These are phyloP conservation scores for Exocentrus adspersus DNA, from an alignment of 2,888 invertebrate species.

Conservation along the genomic window DNA sequence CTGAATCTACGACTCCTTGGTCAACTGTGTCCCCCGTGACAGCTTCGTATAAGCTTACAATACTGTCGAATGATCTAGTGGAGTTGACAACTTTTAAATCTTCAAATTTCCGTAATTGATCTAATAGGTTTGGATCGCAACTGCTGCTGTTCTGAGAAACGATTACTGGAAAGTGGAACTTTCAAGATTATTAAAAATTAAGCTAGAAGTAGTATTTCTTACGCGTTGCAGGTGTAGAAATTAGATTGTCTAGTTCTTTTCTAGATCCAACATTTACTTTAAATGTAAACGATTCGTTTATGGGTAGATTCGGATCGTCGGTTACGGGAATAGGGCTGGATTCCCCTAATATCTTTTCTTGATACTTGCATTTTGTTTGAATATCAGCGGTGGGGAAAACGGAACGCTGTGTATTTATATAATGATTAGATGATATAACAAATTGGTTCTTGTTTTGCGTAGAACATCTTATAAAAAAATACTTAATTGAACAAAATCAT, in stretches of 20 bases:
- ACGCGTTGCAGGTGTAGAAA: conserved; percentile 45
- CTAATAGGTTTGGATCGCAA: conserved; percentile 43
- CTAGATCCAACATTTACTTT: conserved; percentile 35
- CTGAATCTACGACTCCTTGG: conserved; percentile 13
- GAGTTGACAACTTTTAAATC: conserved; percentile 12
- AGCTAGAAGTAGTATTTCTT: conserved; percentile 17
- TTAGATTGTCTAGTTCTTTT: conserved; percentile 43
- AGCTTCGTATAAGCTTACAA: conserved; percentile 52
- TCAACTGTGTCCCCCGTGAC: conserved; percentile 47
- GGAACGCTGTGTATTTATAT: conserved; percentile 38
- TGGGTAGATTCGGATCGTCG: conserved; percentile 39
- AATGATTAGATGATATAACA: too few relatives aligned
- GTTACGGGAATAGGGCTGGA: conserved; percentile 43
- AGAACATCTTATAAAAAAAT: too few relatives aligned
- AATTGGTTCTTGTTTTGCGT: too few relatives aligned
- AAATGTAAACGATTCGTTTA: conserved; percentile 40
- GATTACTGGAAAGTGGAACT: conserved; percentile 44
- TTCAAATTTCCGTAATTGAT: conserved; percentile 42
- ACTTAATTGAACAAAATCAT: too few relatives aligned
- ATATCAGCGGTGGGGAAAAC: conserved; percentile 49
- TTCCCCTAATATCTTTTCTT: conserved; percentile 46
- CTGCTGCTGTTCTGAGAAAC: conserved; percentile 48
- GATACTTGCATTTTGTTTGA: conserved; percentile 43
- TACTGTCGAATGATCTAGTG: conserved; percentile 45
- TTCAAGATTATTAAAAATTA: background rate